Evolutionary conservation across 2,888 invertebrate species (phyloP).

Genomic region (Perizoma affinitatum): DNA sequence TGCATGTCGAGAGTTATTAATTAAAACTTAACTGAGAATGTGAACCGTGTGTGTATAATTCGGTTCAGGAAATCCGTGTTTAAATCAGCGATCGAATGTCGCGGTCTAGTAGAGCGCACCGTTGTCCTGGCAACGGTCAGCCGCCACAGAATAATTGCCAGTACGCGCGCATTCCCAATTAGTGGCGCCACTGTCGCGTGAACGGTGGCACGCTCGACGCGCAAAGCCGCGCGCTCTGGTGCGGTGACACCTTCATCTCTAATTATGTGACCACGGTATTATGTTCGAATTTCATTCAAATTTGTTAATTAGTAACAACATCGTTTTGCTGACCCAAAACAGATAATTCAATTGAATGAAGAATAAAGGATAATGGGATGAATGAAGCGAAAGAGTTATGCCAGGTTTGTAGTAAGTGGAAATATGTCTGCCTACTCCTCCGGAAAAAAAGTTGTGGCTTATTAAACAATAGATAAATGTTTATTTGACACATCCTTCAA

Average conservation of each 20-base stretch:
- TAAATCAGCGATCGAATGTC: conserved; percentile 32
- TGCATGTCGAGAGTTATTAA: neutral
- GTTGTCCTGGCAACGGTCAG: conserved; percentile 37
- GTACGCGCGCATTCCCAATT: conserved; percentile 38
- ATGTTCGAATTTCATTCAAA: neutral
- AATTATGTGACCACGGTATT: conserved; percentile 11
- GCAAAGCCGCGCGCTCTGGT: conserved; percentile 2
- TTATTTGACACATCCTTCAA: no score
- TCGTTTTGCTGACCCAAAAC: neutral
- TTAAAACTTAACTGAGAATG: conserved; percentile 9
- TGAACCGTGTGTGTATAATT: conserved; percentile 10
- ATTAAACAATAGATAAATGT: no score
- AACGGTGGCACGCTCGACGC: conserved; percentile 8
- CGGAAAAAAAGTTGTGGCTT: no score
- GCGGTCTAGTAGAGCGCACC: conserved; percentile 33
- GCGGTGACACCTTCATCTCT: conserved; percentile 20
- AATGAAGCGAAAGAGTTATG: no score
- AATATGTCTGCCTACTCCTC: no score
- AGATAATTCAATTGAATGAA: neutral
- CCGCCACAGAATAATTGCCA: conserved; percentile 18
- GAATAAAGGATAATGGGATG: no score
- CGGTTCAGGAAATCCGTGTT: conserved; percentile 13
- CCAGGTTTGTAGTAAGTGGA: no score
- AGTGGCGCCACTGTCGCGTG: conserved; percentile 39
- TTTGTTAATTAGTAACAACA: conserved; percentile 8